A percentile compares a stretch with the other conserved stretches of the same genome.
These are phyloP conservation scores for Pyralis farinalis DNA, from an alignment of 2,888 invertebrate species.

Conservation along the genomic window DNA sequence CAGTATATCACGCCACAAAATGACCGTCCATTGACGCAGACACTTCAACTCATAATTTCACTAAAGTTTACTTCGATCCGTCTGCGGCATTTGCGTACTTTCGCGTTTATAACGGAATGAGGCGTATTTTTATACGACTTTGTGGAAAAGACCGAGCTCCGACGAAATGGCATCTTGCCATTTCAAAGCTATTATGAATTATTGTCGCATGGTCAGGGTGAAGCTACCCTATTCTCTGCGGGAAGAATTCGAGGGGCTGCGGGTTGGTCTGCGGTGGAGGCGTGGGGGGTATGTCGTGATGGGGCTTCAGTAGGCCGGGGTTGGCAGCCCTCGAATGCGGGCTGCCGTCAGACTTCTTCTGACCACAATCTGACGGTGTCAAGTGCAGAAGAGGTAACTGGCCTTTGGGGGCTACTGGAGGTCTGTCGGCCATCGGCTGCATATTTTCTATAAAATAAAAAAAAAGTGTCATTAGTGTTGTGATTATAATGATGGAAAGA, in stretches of 20 bases:
- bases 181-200: conserved; percentile 38
- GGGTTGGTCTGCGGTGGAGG: conserved; percentile 61
- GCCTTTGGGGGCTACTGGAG: conserved; percentile 53
- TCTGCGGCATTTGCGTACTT: conserved; percentile 48
- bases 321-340: conserved; percentile 39
- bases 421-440: conserved; percentile 66
- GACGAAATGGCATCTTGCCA: conserved; percentile 71
- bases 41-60: conserved; percentile 30
- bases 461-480: too few relatives aligned
- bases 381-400: conserved; percentile 59
- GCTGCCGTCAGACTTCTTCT: conserved; percentile 43
- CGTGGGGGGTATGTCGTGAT: conserved; percentile 68
- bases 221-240: conserved; percentile 63
- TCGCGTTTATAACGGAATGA: conserved; percentile 39
- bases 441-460: conserved; percentile 48
- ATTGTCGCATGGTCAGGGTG: conserved; percentile 26
- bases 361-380: conserved; percentile 53
- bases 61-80: conserved; percentile 33
- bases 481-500: too few relatives aligned
- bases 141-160: conserved; percentile 50
- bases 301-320: conserved; percentile 63
- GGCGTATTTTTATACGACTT: conserved; percentile 64
- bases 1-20: conserved; percentile 13
- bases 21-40: conserved; percentile 28
- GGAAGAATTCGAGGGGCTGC: conserved; percentile 60